Conservation (phyloP, 2,113 vertebrate species). For the Raphicerus campestris region DNA sequence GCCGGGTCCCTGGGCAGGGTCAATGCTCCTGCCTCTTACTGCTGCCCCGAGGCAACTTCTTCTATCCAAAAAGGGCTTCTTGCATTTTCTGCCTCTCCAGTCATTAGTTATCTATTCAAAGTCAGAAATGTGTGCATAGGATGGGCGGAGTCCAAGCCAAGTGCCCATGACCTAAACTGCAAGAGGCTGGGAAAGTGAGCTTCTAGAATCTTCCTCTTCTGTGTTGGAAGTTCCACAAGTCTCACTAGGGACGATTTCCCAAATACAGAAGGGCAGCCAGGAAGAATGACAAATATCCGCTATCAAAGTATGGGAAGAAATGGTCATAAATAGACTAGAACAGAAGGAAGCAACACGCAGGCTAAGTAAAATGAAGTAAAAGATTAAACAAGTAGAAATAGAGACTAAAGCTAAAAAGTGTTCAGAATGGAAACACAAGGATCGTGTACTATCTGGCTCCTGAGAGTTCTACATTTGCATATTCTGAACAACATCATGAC, state of each 20-base stretch:
- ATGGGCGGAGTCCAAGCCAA: not conserved
- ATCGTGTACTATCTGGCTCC: not conserved
- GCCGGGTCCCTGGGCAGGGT: not conserved
- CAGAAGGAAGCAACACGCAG: not conserved
- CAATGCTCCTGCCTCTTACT: not conserved
- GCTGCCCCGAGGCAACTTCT: not conserved
- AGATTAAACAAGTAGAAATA: not conserved
- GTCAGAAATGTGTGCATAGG: not conserved
- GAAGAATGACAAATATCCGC: not conserved
- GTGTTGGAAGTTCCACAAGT: not conserved
- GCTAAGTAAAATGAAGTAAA: not conserved
- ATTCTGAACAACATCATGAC: not conserved
- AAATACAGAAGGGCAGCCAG: not conserved
- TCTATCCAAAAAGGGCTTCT: not conserved
- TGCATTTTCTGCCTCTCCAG: not conserved
- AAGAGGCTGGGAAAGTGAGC: not conserved
- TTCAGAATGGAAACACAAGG: not conserved
- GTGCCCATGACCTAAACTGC: not conserved
- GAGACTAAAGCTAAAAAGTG: not conserved
- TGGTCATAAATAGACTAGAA: not conserved
- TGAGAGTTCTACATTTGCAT: not conserved
- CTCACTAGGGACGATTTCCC: not conserved
- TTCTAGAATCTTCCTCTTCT: not conserved
- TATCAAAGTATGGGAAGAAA: not conserved
- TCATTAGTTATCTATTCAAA: not conserved